These are phyloP conservation scores for Dinocampus coccinellae DNA, from an alignment of 2,888 invertebrate species.

Conservation along the genomic window DNA sequence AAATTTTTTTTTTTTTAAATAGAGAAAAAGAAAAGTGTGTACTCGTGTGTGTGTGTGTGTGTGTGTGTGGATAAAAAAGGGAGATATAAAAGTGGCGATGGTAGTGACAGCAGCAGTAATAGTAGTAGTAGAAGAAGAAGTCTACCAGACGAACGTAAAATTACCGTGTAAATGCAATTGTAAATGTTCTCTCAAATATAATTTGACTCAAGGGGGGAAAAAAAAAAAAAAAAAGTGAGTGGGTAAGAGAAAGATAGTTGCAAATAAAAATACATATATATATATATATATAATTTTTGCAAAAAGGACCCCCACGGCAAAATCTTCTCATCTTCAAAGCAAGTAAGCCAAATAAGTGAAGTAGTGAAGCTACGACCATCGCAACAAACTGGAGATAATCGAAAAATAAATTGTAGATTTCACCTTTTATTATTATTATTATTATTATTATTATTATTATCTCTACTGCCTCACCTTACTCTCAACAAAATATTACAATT, in stretches of 20 bases:
- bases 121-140: neutral
- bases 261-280: neutral
- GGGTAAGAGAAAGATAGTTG: neutral
- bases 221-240: slow-evolving; percentile 24
- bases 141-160: slow-evolving; percentile 37
- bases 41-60: too few relatives aligned
- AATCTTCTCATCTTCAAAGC: slow-evolving; percentile 30
- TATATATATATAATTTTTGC: slow-evolving; percentile 27
- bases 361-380: slow-evolving; percentile 10
- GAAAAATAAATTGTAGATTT: slow-evolving; percentile 25
- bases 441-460: neutral
- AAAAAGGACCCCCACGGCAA: slow-evolving; percentile 33
- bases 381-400: slow-evolving; percentile 25
- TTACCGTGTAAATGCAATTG: slow-evolving; percentile 50
- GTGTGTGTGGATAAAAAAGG: neutral
- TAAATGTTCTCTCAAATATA: slow-evolving; percentile 47
- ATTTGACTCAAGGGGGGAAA: slow-evolving; percentile 36
- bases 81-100: neutral
- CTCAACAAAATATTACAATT: slow-evolving; percentile 12
- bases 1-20: too few relatives aligned
- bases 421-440: neutral
- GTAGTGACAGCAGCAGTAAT: neutral
- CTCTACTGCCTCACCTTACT: neutral
- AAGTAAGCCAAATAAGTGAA: slow-evolving; percentile 23
- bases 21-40: too few relatives aligned